Evolutionary conservation across 2,113 vertebrate genomes (phyloP).

Genomic region (Hiodon alosoides): DNA sequence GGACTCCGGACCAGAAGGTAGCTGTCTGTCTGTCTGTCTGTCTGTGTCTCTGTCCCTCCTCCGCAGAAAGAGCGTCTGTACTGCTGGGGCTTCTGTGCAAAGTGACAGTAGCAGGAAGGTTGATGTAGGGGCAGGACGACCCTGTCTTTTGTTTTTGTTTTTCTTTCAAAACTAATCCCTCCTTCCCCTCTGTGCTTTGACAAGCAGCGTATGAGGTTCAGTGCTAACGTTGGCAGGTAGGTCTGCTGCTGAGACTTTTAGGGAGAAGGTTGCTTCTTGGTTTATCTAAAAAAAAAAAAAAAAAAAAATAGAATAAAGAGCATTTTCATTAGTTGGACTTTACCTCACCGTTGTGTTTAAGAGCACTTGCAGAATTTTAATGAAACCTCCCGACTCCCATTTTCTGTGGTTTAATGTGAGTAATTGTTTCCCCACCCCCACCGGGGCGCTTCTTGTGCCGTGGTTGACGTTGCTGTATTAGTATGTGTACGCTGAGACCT

Average conservation of each 20-base stretch:
- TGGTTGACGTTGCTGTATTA: neutral
- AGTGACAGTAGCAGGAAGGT: neutral
- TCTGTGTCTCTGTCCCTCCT: neutral
- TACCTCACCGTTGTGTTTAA: neutral
- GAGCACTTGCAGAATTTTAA: neutral
- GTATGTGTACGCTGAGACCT: neutral
- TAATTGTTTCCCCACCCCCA: too few species aligned
- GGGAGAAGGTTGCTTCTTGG: neutral
- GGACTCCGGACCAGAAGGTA: slow-evolving; percentile 55
- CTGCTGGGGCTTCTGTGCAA: neutral
- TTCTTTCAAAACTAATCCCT: slow-evolving; percentile 41
- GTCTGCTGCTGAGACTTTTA: slow-evolving; percentile 40
- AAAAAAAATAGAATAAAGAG: neutral
- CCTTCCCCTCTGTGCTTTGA: slow-evolving; percentile 48
- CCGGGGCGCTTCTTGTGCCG: too few species aligned
- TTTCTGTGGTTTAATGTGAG: neutral
- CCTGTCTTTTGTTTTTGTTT: neutral
- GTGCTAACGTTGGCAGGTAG: slow-evolving; percentile 69
- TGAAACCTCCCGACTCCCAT: neutral
- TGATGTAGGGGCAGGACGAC: neutral
- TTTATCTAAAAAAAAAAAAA: too few species aligned
- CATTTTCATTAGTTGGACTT: slow-evolving; percentile 12
- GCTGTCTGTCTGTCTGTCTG: slow-evolving; percentile 16
- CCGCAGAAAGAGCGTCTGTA: neutral
- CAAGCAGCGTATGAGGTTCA: slow-evolving; percentile 73